Evolutionary conservation across 2,888 invertebrate species (phyloP).

Genomic region (Petrolisthes manimaculis): DNA sequence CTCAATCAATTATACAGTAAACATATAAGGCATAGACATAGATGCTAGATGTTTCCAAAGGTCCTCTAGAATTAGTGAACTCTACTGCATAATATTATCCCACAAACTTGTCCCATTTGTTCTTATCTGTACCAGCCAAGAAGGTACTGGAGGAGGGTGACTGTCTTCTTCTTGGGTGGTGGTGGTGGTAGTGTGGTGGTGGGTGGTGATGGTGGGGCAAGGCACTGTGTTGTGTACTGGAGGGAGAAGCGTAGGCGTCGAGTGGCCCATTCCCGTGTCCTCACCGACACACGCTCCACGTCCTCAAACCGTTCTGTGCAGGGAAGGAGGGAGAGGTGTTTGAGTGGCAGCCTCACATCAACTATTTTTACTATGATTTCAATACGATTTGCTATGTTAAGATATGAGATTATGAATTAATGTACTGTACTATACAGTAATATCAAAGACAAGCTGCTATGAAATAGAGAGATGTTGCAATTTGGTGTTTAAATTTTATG

Average conservation of each 20-base stretch:
- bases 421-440: too few relatives aligned
- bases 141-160: conserved; percentile 51
- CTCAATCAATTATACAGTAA: too few relatives aligned
- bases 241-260: conserved; percentile 37
- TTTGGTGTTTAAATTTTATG: too few relatives aligned
- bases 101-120: background rate
- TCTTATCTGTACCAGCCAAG: conserved; percentile 52
- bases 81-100: background rate
- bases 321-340: background rate
- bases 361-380: too few relatives aligned
- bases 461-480: too few relatives aligned
- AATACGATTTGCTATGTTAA: too few relatives aligned
- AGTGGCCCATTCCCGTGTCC: conserved; percentile 32
- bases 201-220: background rate
- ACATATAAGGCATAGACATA: too few relatives aligned
- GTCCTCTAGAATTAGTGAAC: too few relatives aligned
- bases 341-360: background rate
- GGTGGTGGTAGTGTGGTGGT: conserved; percentile 17
- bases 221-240: conserved; percentile 40
- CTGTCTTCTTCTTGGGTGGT: conserved; percentile 39
- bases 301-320: conserved; percentile 45
- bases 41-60: too few relatives aligned
- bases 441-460: too few relatives aligned
- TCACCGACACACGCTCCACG: conserved; percentile 42
- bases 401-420: too few relatives aligned